These are phyloP conservation scores for Sebastes schlegelii DNA, from an alignment of 2,113 vertebrate genomes.

Conservation along the genomic window DNA sequence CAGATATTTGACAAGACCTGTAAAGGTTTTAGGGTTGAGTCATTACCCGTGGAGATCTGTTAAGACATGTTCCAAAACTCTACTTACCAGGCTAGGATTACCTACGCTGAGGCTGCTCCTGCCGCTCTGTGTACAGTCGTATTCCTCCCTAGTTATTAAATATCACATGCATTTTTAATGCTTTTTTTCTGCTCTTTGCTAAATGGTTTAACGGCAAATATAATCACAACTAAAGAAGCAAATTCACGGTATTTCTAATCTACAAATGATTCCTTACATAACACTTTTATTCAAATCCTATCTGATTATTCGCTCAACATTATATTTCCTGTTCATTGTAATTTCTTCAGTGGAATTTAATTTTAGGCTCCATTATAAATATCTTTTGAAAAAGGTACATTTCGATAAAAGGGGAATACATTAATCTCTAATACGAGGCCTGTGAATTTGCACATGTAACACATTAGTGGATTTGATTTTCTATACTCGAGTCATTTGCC, in stretches of 20 bases:
- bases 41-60: constrained; percentile 73
- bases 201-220: constrained; percentile 45
- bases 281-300: constrained; percentile 36
- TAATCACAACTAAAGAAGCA: constrained; percentile 27
- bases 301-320: constrained; percentile 21
- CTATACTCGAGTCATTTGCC: constrained; percentile 73
- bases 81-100: constrained; percentile 57
- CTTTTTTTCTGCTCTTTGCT: constrained; percentile 6
- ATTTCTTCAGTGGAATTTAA: constrained; percentile 49
- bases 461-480: constrained; percentile 75
- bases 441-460: constrained; percentile 74
- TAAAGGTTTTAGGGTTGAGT: constrained; percentile 76
- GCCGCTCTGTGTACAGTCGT: constrained; percentile 14
- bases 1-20: constrained; percentile 71
- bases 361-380: constrained; percentile 58
- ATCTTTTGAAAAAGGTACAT: constrained; percentile 53
- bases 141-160: constrained; percentile 42
- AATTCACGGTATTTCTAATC: constrained; percentile 39
- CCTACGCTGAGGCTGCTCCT: constrained; percentile 23
- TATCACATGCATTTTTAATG: constrained; percentile 41
- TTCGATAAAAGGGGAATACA: constrained; percentile 53
- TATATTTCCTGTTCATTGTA: constrained; percentile 39
- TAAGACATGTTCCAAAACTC: constrained; percentile 69
- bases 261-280: constrained; percentile 44
- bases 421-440: constrained; percentile 67